phyloP scores from a whole-genome alignment of 2,797 vertebrate genomes.

The Pelochelys cantorii region DNA sequence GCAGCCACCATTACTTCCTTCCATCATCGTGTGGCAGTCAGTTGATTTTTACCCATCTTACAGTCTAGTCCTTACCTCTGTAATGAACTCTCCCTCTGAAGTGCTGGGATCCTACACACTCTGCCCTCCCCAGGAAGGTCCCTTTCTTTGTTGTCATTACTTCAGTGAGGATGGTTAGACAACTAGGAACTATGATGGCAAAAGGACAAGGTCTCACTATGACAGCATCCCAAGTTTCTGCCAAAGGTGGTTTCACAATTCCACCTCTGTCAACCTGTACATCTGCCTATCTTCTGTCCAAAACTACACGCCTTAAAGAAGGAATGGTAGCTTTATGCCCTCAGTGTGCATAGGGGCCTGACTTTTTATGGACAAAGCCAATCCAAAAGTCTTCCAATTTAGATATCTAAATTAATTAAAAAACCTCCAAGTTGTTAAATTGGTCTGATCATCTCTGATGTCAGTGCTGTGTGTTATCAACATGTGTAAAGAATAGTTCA shows the following conservation, averaged over 20 bases:
- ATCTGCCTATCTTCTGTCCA: background rate
- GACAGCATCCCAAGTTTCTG: background rate
- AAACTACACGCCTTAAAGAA: background rate
- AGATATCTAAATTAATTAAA: background rate
- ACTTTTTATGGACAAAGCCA: background rate
- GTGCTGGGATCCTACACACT: background rate
- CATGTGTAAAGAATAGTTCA: conserved; percentile 53
- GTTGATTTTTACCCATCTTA: background rate
- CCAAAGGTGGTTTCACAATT: background rate
- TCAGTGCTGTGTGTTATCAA: conserved; percentile 35
- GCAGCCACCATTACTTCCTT: background rate
- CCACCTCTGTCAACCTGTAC: background rate
- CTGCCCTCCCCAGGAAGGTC: background rate
- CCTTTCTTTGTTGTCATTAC: background rate
- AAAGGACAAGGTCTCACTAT: background rate
- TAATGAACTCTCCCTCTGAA: too few relatives aligned
- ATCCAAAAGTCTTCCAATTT: background rate
- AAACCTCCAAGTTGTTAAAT: too few relatives aligned
- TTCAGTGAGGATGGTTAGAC: background rate
- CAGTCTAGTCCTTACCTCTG: too few relatives aligned
- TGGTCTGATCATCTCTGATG: too few relatives aligned
- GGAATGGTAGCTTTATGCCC: background rate
- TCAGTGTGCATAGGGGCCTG: background rate
- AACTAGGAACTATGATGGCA: background rate
- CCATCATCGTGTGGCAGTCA: background rate